These are phyloP conservation scores for Catamblyrhynchus diadema DNA, from an alignment of 2,797 vertebrate genomes.

Conservation along the genomic window DNA sequence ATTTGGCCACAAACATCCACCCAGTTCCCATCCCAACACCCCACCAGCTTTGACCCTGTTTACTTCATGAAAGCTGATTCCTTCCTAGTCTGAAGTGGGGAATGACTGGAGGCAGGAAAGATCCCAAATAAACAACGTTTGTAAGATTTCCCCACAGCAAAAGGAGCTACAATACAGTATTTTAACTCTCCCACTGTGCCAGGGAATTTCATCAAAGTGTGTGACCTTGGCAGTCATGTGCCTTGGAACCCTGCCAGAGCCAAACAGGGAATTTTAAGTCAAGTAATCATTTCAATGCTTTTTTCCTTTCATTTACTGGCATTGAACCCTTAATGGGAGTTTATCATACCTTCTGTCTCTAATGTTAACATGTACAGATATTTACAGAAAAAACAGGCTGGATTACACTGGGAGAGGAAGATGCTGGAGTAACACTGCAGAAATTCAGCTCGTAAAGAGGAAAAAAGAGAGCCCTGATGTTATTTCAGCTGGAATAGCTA, in stretches of 20 bases:
- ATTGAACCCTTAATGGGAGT: neutral
- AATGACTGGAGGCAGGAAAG: conserved; percentile 19
- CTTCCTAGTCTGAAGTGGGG: neutral
- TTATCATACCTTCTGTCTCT: conserved; percentile 1
- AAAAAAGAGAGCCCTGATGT: conserved; percentile 10
- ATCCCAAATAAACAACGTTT: neutral
- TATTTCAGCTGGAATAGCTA: conserved; percentile 58
- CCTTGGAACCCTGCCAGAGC: conserved; percentile 16
- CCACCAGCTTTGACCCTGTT: neutral
- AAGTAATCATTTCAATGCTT: neutral
- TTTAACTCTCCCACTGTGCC: conserved; percentile 44
- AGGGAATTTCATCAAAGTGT: conserved; percentile 51
- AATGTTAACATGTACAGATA: neutral
- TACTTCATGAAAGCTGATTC: neutral
- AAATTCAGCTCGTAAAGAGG: neutral
- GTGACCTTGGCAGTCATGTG: conserved; percentile 8
- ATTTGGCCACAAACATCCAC: neutral
- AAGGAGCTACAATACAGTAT: neutral
- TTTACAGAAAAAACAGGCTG: conserved; percentile 18
- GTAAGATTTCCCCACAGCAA: neutral
- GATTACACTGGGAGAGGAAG: neutral
- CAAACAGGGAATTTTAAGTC: neutral
- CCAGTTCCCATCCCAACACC: neutral
- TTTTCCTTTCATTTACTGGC: neutral
- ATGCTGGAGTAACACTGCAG: neutral